Conservation (phyloP, 1,140 invertebrate species). For the Ephestia elutella region DNA sequence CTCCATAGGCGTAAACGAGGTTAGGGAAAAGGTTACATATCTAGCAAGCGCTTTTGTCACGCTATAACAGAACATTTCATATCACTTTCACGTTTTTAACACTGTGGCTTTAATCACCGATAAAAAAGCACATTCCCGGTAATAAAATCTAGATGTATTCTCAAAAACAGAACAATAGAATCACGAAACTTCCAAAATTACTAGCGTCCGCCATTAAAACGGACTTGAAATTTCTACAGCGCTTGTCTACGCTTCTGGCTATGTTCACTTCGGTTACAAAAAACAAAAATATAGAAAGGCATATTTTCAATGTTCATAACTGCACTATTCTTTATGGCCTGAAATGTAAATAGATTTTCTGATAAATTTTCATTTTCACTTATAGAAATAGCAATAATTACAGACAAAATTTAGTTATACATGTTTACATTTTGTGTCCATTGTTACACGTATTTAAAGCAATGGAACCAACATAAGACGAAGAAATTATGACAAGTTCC, state of each 20-base stretch:
- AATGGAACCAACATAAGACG: constrained; percentile 45
- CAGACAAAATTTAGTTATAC: constrained; percentile 31
- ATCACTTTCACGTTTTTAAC: constrained; percentile 63
- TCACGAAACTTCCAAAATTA: constrained; percentile 73
- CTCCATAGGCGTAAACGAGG: constrained; percentile 81
- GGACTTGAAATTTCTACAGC: constrained; percentile 65
- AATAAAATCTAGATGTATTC: constrained; percentile 35
- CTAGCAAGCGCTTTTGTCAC: constrained; percentile 71
- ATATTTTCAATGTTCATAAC: background rate
- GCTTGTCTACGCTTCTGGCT: constrained; percentile 69
- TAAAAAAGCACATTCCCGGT: constrained; percentile 54
- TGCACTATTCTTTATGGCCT: background rate
- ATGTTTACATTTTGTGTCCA: constrained; percentile 69
- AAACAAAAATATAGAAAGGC: constrained; percentile 40
- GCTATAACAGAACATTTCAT: constrained; percentile 68
- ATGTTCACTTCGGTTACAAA: constrained; percentile 67
- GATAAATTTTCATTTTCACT: background rate
- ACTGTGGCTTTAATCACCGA: constrained; percentile 52
- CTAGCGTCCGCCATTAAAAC: constrained; percentile 74
- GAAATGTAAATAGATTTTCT: background rate
- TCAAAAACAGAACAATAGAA: constrained; percentile 71
- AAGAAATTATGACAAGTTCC: constrained; percentile 44
- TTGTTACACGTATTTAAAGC: constrained; percentile 69
- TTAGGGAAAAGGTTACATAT: constrained; percentile 80
- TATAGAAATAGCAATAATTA: background rate